Conservation (phyloP, 2,113 vertebrate genomes). For the Hemiprocne comata region DNA sequence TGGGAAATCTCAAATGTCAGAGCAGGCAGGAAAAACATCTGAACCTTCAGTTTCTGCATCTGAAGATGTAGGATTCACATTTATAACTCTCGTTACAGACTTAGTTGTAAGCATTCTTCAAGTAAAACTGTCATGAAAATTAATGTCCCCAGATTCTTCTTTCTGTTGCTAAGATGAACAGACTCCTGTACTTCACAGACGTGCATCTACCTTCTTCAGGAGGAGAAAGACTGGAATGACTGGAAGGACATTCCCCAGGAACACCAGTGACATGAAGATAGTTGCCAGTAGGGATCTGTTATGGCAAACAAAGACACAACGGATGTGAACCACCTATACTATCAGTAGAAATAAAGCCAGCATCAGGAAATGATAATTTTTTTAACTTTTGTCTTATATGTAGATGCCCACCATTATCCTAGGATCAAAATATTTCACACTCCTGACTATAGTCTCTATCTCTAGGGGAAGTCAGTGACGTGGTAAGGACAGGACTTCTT, state of each 20-base stretch:
- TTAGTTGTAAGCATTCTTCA: not conserved
- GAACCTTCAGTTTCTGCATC: not conserved
- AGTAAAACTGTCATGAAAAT: not conserved
- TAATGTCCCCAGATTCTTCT: not conserved
- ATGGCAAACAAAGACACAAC: not conserved
- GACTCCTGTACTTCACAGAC: not conserved
- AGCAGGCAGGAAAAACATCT: not conserved
- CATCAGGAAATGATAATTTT: not conserved
- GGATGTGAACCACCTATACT: not conserved
- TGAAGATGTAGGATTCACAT: not conserved
- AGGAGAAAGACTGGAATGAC: not conserved
- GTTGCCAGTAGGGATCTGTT: not conserved
- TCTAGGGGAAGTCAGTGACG: not conserved
- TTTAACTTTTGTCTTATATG: not conserved
- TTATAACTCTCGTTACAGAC: not conserved
- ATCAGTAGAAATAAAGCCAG: not conserved
- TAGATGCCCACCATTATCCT: fast-evolving
- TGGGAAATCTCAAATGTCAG: not conserved
- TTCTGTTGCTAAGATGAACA: not conserved
- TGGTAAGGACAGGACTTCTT: not conserved
- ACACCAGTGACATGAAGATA: not conserved
- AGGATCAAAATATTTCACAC: not conserved
- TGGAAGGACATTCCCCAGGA: not conserved
- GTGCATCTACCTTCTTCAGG: not conserved
- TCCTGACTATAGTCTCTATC: not conserved